phyloP scores from a whole-genome alignment of 2,113 vertebrate species.

The Phoxinus phoxinus region DNA sequence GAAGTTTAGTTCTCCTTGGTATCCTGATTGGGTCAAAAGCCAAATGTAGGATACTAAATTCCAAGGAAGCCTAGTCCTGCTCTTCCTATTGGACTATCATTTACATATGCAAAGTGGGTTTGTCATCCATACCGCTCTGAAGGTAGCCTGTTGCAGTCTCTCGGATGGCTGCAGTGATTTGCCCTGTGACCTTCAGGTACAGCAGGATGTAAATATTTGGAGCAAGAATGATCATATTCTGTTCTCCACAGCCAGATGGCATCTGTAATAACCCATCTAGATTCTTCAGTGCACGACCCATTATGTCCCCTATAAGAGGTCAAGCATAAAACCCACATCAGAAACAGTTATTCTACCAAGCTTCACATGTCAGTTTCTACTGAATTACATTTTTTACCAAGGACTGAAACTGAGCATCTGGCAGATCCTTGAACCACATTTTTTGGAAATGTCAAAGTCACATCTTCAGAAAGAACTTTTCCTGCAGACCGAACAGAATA shows the following conservation, averaged over 20 bases:
- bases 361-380: not conserved
- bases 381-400: conserved; percentile 68
- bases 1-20: conserved; percentile 86
- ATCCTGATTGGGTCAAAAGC: conserved; percentile 71
- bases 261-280: conserved; percentile 80
- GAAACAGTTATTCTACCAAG: conserved; percentile 30
- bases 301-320: conserved; percentile 80
- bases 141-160: not conserved
- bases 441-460: conserved; percentile 49
- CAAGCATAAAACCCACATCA: not conserved
- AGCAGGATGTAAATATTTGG: conserved; percentile 87
- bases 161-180: conserved; percentile 78
- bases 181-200: conserved; percentile 81
- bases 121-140: not conserved
- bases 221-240: conserved; percentile 86
- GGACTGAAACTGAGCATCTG: conserved; percentile 77
- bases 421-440: conserved; percentile 73
- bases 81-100: too few relatives aligned
- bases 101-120: not conserved
- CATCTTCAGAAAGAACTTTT: conserved; percentile 18
- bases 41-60: not conserved
- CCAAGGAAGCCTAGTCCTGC: too few relatives aligned
- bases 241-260: conserved; percentile 89
- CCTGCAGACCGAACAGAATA: conserved; percentile 7
- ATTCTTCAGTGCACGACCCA: conserved; percentile 83